Percentiles rank a stretch among this genome's conserved stretches.
Evolutionary conservation across 2,888 invertebrate species (phyloP).

Genomic region (Erebia aethiops): DNA sequence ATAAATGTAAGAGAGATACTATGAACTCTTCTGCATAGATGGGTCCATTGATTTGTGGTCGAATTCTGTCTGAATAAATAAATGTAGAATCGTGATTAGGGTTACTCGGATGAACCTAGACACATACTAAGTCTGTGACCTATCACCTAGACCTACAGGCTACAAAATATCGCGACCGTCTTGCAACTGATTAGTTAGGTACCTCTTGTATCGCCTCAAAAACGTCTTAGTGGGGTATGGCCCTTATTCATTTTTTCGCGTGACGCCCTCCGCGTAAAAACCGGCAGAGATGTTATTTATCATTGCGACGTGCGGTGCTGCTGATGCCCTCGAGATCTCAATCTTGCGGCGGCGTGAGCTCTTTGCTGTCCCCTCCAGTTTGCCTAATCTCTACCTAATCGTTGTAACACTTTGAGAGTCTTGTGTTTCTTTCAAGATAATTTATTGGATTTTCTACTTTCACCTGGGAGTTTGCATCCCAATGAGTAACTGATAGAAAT

Average conservation of each 20-base stretch:
- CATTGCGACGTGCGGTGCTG: constrained; percentile 55
- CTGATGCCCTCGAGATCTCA: constrained; percentile 64
- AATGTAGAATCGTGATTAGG: too few relatives aligned
- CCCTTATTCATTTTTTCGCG: constrained; percentile 80
- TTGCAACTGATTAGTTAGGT: too few relatives aligned
- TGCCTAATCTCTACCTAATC: constrained; percentile 29
- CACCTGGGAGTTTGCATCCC: neutral
- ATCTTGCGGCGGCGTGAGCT: constrained; percentile 60
- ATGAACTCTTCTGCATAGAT: too few relatives aligned
- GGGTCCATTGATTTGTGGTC: too few relatives aligned
- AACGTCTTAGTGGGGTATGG: too few relatives aligned
- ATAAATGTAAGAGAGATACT: too few relatives aligned
- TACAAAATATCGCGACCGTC: too few relatives aligned
- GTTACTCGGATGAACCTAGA: too few relatives aligned
- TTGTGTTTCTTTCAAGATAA: constrained; percentile 8
- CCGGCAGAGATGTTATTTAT: constrained; percentile 72
- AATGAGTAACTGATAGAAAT: neutral
- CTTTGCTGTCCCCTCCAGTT: constrained; percentile 50
- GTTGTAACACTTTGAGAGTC: constrained; percentile 6
- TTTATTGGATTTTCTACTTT: neutral
- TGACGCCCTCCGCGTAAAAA: constrained; percentile 76
- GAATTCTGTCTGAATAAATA: too few relatives aligned
- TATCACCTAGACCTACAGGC: too few relatives aligned
- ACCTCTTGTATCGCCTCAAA: too few relatives aligned
- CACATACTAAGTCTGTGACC: too few relatives aligned